These are phyloP conservation scores for Himalopsyche japonica DNA, from an alignment of 2,888 invertebrate genomes.

Conservation along the genomic window DNA sequence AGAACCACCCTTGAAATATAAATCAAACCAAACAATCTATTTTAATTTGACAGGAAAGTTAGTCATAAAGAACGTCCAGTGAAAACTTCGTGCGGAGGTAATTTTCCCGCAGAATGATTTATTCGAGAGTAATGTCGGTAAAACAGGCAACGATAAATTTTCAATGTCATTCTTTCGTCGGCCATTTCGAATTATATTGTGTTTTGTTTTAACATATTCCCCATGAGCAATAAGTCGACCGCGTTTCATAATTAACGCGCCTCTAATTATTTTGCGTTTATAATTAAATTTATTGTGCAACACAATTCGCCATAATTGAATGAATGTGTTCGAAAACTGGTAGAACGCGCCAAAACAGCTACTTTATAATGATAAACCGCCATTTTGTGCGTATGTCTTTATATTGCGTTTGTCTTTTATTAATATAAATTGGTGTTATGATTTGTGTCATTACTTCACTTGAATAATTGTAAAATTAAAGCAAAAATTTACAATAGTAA, in stretches of 20 bases:
- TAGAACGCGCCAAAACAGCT: neutral
- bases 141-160: neutral
- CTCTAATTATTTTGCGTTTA: constrained; percentile 22
- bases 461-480: too few relatives aligned
- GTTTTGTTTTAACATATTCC: constrained; percentile 9
- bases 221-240: neutral
- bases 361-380: neutral
- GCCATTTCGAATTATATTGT: constrained; percentile 4
- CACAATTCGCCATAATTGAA: constrained; percentile 3
- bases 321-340: neutral
- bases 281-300: constrained; percentile 19
- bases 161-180: constrained; percentile 19
- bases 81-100: neutral
- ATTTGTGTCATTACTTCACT: too few relatives aligned
- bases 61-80: neutral
- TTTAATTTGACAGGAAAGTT: neutral
- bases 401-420: too few relatives aligned
- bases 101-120: constrained; percentile 10
- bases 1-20: neutral
- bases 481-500: too few relatives aligned
- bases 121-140: neutral
- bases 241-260: constrained; percentile 18
- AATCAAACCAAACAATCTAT: neutral
- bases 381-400: neutral
- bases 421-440: too few relatives aligned